These are phyloP conservation scores for Lerista edwardsae DNA, from an alignment of 2,797 vertebrate species.

Conservation along the genomic window DNA sequence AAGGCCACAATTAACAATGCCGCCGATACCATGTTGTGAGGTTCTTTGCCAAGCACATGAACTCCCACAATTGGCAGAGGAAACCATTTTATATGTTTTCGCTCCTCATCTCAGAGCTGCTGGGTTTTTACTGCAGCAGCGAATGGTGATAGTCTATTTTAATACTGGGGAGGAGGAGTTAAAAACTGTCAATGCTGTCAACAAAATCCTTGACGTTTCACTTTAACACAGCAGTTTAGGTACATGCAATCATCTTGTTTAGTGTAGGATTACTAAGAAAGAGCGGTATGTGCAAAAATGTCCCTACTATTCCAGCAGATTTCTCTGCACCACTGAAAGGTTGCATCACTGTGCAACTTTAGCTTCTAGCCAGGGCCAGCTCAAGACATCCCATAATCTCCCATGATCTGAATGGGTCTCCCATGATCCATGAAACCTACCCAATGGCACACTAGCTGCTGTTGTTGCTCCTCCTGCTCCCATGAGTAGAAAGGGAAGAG, in stretches of 20 bases:
- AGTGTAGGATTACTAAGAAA: not conserved
- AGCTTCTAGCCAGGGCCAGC: too few relatives aligned
- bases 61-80: not conserved
- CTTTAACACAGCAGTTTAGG: constrained; percentile 37
- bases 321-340: not conserved
- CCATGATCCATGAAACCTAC: too few relatives aligned
- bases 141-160: not conserved
- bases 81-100: not conserved
- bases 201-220: fast-evolving
- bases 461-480: too few relatives aligned
- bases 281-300: not conserved
- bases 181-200: constrained; percentile 8
- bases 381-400: too few relatives aligned
- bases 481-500: too few relatives aligned
- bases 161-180: not conserved
- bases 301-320: not conserved
- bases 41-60: not conserved
- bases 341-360: too few relatives aligned
- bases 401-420: too few relatives aligned
- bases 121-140: not conserved
- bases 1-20: constrained; percentile 7
- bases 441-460: too few relatives aligned
- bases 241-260: not conserved
- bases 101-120: not conserved
- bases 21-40: fast-evolving